These are phyloP conservation scores for Notospermus geniculatus DNA, from an alignment of 1,140 invertebrate genomes.

Conservation along the genomic window DNA sequence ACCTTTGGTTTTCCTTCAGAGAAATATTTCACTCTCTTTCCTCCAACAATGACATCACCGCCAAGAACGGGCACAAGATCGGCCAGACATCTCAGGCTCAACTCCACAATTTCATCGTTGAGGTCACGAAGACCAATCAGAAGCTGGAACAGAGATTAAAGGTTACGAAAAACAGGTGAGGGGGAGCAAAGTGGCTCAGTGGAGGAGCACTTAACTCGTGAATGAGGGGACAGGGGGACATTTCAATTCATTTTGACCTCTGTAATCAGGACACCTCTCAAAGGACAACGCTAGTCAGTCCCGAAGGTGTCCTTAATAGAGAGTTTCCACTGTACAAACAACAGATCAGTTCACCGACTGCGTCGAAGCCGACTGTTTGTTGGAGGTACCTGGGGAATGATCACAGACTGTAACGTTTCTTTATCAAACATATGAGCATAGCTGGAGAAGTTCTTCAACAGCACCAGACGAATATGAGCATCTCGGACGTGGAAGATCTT, in stretches of 20 bases:
- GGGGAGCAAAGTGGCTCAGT: too few relatives aligned
- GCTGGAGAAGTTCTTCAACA: conserved; percentile 37
- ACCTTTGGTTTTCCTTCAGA: conserved; percentile 72
- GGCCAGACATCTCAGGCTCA: conserved; percentile 74
- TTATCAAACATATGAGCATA: conserved; percentile 38
- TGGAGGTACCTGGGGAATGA: conserved; percentile 42
- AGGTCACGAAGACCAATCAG: conserved; percentile 79
- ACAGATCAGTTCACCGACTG: neutral
- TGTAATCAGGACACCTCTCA: too few relatives aligned
- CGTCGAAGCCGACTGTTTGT: neutral
- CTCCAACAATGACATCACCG: conserved; percentile 74
- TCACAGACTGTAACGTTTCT: conserved; percentile 27
- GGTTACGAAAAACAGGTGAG: conserved; percentile 57
- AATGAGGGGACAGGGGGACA: too few relatives aligned
- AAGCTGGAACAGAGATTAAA: conserved; percentile 63
- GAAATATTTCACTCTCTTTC: conserved; percentile 74
- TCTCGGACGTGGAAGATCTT: conserved; percentile 44
- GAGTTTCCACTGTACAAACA: too few relatives aligned
- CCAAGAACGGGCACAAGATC: conserved; percentile 80
- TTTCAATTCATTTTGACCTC: too few relatives aligned
- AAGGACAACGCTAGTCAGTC: too few relatives aligned
- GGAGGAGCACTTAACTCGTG: too few relatives aligned
- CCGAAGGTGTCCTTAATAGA: too few relatives aligned
- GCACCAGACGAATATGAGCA: conserved; percentile 34
- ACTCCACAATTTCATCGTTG: conserved; percentile 74